A percentile compares a stretch with the other conserved stretches of the same genome.
Conservation (phyloP, 1,140 invertebrate genomes). For the Trinorchestia longiramus region DNA sequence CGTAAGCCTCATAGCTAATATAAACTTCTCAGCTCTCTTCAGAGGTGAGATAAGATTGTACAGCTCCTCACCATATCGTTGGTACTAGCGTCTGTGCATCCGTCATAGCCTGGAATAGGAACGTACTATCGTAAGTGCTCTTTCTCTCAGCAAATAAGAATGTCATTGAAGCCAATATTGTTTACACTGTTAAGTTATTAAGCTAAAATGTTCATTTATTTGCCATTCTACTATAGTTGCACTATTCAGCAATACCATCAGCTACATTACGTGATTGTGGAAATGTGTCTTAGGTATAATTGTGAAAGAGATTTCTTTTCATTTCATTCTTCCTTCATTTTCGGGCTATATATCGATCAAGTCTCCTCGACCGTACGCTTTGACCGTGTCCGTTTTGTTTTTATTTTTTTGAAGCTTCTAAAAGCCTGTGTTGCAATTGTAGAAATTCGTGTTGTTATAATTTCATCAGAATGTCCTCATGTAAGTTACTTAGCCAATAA, state of each 20-base stretch:
- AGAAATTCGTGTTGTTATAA: no score
- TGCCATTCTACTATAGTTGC: background rate
- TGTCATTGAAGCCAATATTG: background rate
- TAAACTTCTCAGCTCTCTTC: background rate
- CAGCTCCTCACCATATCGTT: background rate
- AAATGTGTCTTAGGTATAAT: background rate
- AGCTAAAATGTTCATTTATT: background rate
- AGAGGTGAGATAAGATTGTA: background rate
- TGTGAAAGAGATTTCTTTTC: background rate
- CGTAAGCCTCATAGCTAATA: background rate
- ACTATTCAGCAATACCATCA: background rate
- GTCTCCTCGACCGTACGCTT: background rate
- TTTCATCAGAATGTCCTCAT: no score
- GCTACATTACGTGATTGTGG: background rate
- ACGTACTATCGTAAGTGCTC: no score
- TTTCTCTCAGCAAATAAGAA: background rate
- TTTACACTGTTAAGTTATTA: background rate
- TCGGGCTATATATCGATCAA: background rate
- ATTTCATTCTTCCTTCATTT: background rate
- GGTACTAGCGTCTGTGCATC: background rate
- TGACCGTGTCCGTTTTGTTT: background rate
- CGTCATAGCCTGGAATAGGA: no score
- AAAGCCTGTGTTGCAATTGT: background rate
- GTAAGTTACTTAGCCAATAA: background rate
- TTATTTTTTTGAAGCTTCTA: background rate